A percentile compares a stretch with the other conserved stretches of the same genome.
These are phyloP conservation scores for Brachyrhaphis roseni DNA, from an alignment of 2,797 vertebrate species.

Conservation along the genomic window DNA sequence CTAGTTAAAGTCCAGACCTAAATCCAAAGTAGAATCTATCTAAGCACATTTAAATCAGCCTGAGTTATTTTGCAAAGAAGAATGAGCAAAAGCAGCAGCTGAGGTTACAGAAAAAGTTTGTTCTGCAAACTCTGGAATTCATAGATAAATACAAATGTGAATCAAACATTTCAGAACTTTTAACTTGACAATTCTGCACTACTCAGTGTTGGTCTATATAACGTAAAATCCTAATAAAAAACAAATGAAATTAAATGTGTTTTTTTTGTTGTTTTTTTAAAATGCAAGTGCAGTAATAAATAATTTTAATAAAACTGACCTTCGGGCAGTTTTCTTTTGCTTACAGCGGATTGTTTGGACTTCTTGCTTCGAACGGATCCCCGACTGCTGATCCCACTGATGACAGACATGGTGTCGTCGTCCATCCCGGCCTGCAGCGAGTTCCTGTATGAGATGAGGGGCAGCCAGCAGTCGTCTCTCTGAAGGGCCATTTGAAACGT, in stretches of 20 bases:
- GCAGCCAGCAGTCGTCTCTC: conserved; percentile 98
- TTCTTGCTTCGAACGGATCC: conserved; percentile 95
- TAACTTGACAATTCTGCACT: background rate
- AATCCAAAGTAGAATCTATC: background rate
- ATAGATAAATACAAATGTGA: background rate
- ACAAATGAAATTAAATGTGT: background rate
- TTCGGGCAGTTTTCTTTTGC: conserved; percentile 95
- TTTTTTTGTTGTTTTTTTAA: background rate
- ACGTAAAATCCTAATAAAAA: background rate
- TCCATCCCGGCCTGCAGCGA: conserved; percentile 94
- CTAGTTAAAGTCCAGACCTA: background rate
- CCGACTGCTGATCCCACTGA: conserved; percentile 95
- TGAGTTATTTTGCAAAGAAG: background rate
- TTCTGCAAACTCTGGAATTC: background rate
- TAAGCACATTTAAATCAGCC: background rate
- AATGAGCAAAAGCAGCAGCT: background rate
- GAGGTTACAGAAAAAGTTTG: background rate
- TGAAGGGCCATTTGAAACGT: conserved; percentile 98
- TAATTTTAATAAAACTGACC: conserved; percentile 69
- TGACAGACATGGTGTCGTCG: conserved; percentile 96
- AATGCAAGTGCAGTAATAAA: background rate
- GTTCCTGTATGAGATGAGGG: conserved; percentile 97
- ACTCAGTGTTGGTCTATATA: background rate
- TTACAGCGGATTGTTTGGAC: conserved; percentile 85
- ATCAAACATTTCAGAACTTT: background rate